phyloP scores from a whole-genome alignment of 2,888 invertebrate species.

The Callyntrura guangdongensis region DNA sequence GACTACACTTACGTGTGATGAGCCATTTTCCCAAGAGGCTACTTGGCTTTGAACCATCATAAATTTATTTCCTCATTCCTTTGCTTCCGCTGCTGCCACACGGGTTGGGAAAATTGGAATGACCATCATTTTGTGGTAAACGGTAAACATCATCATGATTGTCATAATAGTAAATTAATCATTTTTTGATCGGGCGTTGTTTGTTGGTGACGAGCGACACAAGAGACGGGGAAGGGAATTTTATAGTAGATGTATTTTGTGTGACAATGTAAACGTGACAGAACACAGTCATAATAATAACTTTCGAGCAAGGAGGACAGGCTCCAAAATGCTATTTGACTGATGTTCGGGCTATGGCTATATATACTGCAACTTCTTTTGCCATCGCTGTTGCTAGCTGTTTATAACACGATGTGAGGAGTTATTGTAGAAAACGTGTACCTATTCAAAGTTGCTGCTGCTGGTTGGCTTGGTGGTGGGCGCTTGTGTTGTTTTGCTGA shows the following conservation, averaged over 20 bases:
- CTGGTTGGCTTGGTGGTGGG: slow-evolving; percentile 34
- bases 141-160: slow-evolving; percentile 59
- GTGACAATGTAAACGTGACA: slow-evolving; percentile 54
- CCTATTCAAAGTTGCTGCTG: slow-evolving; percentile 23
- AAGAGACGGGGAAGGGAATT: slow-evolving; percentile 1
- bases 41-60: background rate
- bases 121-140: slow-evolving; percentile 56
- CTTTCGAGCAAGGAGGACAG: slow-evolving; percentile 30
- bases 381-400: slow-evolving; percentile 15
- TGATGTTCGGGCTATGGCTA: slow-evolving; percentile 20
- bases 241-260: slow-evolving; percentile 59
- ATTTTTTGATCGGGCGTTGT: slow-evolving; percentile 60
- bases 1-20: slow-evolving; percentile 7
- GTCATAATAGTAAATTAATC: slow-evolving; percentile 75
- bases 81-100: background rate
- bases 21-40: slow-evolving; percentile 19
- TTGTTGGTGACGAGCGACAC: slow-evolving; percentile 29
- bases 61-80: slow-evolving; percentile 4
- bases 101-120: slow-evolving; percentile 24
- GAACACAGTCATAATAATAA: slow-evolving; percentile 45
- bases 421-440: slow-evolving; percentile 30
- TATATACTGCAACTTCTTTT: background rate
- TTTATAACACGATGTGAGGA: background rate
- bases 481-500: slow-evolving; percentile 66
- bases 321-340: slow-evolving; percentile 38